Conservation (phyloP, 2,113 vertebrate genomes). For the Pica pica region DNA sequence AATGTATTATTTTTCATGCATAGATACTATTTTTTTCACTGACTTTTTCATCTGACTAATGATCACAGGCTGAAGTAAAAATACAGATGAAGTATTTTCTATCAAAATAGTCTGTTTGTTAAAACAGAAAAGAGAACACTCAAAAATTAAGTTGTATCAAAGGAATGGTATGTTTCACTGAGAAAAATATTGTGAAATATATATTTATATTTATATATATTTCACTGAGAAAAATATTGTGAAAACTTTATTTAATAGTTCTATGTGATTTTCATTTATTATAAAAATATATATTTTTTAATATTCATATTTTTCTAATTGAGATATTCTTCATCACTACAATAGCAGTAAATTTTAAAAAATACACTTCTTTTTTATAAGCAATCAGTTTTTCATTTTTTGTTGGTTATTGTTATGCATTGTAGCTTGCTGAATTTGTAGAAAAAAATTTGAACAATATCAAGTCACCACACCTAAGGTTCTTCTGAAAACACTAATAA, state of each 20-base stretch:
- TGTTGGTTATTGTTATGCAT: background rate
- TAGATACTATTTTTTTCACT: background rate
- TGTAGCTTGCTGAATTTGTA: background rate
- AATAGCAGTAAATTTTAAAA: background rate
- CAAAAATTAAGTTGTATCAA: background rate
- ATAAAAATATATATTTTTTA: background rate
- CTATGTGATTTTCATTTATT: background rate
- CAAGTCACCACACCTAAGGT: background rate
- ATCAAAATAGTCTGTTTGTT: background rate
- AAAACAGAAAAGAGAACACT: accelerated
- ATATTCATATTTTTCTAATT: background rate
- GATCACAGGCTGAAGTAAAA: background rate
- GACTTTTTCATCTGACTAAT: background rate
- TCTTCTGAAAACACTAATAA: background rate
- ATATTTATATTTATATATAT: too few species aligned
- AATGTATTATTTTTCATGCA: background rate
- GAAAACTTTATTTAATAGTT: background rate
- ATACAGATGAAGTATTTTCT: background rate
- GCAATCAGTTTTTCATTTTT: background rate
- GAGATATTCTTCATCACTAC: background rate
- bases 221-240: background rate
- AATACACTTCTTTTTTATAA: background rate
- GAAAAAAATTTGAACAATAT: background rate
- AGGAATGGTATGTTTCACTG: background rate
- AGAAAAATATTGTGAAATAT: background rate